These are phyloP conservation scores for Protophormia terraenovae DNA, from an alignment of 2,888 invertebrate species.

Conservation along the genomic window DNA sequence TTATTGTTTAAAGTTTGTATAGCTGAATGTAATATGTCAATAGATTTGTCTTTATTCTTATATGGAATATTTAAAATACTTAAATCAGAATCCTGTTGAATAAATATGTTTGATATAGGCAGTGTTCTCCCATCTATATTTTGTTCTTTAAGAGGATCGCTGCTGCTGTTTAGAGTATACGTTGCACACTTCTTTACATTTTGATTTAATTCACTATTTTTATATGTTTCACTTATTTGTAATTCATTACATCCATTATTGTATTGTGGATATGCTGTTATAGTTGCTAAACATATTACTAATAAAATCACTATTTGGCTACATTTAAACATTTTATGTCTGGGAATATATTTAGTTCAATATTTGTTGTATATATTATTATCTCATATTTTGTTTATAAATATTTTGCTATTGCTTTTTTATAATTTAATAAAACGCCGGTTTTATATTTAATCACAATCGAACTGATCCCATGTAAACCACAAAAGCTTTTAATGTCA, in stretches of 20 bases:
- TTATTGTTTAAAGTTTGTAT: neutral
- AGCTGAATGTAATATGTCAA: neutral
- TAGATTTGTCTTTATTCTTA: neutral
- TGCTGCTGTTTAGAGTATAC: neutral
- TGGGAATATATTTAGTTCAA: neutral
- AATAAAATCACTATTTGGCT: neutral
- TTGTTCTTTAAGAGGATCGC: too few species aligned
- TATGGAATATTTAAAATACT: neutral
- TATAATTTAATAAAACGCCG: neutral
- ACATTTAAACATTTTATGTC: slow-evolving; percentile 1
- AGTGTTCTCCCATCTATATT: neutral
- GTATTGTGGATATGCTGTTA: neutral
- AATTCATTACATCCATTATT: neutral
- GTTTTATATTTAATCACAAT: neutral
- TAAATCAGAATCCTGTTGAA: too few species aligned
- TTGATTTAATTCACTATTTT: neutral
- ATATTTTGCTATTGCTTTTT: neutral
- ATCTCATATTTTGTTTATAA: neutral
- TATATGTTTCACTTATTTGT: neutral
- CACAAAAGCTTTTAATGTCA: slow-evolving; percentile 31
- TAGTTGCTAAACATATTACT: neutral
- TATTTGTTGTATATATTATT: neutral
- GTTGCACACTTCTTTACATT: neutral
- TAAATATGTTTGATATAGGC: neutral
- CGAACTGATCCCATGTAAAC: slow-evolving; percentile 25